Conservation (phyloP, 2,113 vertebrate genomes). For the Girardinichthys multiradiatus region DNA sequence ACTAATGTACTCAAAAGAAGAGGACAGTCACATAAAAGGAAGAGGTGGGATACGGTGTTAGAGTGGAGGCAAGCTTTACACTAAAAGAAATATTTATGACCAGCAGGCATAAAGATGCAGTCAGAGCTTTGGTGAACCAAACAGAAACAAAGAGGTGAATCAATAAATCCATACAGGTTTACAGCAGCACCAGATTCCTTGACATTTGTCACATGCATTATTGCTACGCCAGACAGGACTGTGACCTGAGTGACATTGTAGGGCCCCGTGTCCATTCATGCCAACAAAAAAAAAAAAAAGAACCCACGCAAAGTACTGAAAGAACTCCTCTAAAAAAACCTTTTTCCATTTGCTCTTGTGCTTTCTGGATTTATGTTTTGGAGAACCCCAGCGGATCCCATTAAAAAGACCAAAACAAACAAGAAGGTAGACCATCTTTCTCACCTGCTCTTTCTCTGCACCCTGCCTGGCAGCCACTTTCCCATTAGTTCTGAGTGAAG, state of each 20-base stretch:
- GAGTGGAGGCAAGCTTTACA: conserved; percentile 60
- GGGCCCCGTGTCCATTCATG: conserved; percentile 29
- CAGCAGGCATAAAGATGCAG: conserved; percentile 61
- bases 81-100: conserved; percentile 70
- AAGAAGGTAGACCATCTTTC: conserved; percentile 2
- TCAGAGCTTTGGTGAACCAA: conserved; percentile 48
- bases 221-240: conserved; percentile 46
- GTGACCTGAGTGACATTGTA: conserved; percentile 50
- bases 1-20: conserved; percentile 69
- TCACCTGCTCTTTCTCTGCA: not conserved
- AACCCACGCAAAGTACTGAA: conserved; percentile 16
- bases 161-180: conserved; percentile 76
- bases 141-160: conserved; percentile 70
- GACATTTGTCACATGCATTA: conserved; percentile 72
- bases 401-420: conserved; percentile 24
- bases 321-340: not conserved
- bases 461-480: not conserved
- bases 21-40: conserved; percentile 63
- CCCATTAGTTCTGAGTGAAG: conserved; percentile 13
- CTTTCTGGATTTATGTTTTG: conserved; percentile 18
- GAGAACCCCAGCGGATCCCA: conserved; percentile 24
- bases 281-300: conserved; percentile 19
- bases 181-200: conserved; percentile 41
- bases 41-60: conserved; percentile 43
- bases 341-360: conserved; percentile 5